Evolutionary conservation across 1,140 invertebrate species (phyloP).

Genomic region (Aphaenogaster rudis): DNA sequence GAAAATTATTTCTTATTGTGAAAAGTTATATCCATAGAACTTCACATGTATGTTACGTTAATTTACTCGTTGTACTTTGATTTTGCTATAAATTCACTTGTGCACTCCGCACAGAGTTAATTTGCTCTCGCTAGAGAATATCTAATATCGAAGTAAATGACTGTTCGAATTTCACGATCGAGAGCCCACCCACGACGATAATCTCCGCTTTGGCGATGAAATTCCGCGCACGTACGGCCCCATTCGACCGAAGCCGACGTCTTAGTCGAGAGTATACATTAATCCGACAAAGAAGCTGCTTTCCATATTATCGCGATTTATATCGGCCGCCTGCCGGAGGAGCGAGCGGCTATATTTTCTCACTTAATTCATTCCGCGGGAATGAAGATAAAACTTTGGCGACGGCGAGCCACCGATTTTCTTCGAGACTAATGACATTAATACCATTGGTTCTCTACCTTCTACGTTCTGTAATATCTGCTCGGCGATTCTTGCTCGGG

Average conservation of each 20-base stretch:
- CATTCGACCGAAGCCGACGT: constrained; percentile 39
- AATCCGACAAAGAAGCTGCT: constrained; percentile 63
- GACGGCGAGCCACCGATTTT: constrained; percentile 53
- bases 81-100: constrained; percentile 25
- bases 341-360: constrained; percentile 50
- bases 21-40: neutral
- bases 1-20: neutral
- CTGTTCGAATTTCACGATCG: constrained; percentile 60
- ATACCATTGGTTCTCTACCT: constrained; percentile 21
- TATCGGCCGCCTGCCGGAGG: constrained; percentile 28
- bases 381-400: constrained; percentile 61
- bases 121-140: constrained; percentile 32
- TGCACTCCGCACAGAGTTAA: constrained; percentile 15
- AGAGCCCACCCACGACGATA: constrained; percentile 35
- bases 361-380: constrained; percentile 58
- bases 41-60: neutral
- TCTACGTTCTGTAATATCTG: constrained; percentile 29
- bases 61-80: neutral
- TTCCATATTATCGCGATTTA: constrained; percentile 65
- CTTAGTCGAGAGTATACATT: constrained; percentile 57
- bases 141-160: constrained; percentile 54
- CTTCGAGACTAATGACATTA: constrained; percentile 62
- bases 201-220: constrained; percentile 47
- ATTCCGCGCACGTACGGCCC: constrained; percentile 51
- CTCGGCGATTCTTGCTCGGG: constrained; percentile 9